phyloP scores from a whole-genome alignment of 2,888 invertebrate species.

The Oligia fasciuncula region DNA sequence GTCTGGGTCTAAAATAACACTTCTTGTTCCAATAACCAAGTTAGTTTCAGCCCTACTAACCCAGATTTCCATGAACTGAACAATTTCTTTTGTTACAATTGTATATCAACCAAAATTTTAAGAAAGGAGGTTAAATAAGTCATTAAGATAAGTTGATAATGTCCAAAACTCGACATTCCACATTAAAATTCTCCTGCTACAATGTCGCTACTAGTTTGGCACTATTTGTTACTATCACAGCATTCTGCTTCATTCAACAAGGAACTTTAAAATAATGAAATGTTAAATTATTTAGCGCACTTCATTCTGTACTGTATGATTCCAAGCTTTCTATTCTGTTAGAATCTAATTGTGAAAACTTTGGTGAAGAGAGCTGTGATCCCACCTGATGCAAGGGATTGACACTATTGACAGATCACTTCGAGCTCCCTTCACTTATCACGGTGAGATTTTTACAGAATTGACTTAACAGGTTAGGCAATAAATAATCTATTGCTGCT shows the following conservation, averaged over 20 bases:
- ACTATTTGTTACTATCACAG: not conserved
- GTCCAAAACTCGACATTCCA: constrained; percentile 1
- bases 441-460: too few species aligned
- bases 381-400: too few species aligned
- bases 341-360: too few species aligned
- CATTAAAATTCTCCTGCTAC: not conserved
- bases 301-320: too few species aligned
- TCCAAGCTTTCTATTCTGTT: not conserved
- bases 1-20: not conserved
- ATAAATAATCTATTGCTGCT: too few species aligned
- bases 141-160: constrained; percentile 1
- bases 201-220: not conserved
- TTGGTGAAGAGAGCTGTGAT: not conserved
- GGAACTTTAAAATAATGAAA: not conserved
- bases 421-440: too few species aligned
- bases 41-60: not conserved
- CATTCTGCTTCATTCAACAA: not conserved
- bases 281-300: too few species aligned
- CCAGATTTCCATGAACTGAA: not conserved
- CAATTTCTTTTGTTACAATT: not conserved
- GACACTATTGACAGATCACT: not conserved
- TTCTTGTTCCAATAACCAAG: not conserved
- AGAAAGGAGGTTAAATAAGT: constrained; percentile 9
- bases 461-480: too few species aligned
- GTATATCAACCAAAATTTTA: not conserved